Evolutionary conservation across 2,888 invertebrate species (phyloP), one percentile per base, ranked within the genome.

Genomic region (Platycnemis pennipes): DNA sequence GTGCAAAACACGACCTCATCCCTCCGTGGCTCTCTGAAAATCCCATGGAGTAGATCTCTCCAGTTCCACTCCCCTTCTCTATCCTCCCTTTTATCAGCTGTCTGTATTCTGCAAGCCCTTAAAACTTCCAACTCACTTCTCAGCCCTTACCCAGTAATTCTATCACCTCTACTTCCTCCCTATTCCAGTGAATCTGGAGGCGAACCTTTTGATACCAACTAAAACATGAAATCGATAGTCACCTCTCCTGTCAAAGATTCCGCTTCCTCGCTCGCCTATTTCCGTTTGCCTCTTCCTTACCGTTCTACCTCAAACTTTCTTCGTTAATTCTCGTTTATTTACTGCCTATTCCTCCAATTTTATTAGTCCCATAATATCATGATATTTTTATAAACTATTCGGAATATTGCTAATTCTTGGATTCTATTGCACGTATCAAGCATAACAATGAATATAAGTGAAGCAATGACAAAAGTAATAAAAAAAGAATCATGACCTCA

Each of bases 41-140:
- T 56, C 49, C 37, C 53, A 19, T 22, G 56, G 26, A 13, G 2
- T 19, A 45, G 4, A n/a, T 87, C 77, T 87, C 46, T n/a, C 87
- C 11, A 46, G 46, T 45, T 46, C 26, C n/a, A 13, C 87, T 2
- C 45, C 42, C n/a, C 0, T 46, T 87, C 26, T 26, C 77, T 87
- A 7, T 37, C 45, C 8, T 4, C 16, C 26, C 87, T 87, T 87
- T 2, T 26, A n/a, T 44, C 45, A 7, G 19, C 7, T 56, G 3
- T 16, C 89, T 42, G 11, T 42, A 31, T 16, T 77, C 11, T 3
- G 37, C 0, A 13, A 13, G 37, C 46, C 89, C 89, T 53, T 56
- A 89, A 37, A 77, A 89, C 89, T 89, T 89, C 89, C 89, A 31
- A 26, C 42, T 56, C 89, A 42, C 56, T 63, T 89, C 42, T 19